phyloP scores from a whole-genome alignment of 2,113 vertebrate species.

The Chamaetylas fuelleborni region DNA sequence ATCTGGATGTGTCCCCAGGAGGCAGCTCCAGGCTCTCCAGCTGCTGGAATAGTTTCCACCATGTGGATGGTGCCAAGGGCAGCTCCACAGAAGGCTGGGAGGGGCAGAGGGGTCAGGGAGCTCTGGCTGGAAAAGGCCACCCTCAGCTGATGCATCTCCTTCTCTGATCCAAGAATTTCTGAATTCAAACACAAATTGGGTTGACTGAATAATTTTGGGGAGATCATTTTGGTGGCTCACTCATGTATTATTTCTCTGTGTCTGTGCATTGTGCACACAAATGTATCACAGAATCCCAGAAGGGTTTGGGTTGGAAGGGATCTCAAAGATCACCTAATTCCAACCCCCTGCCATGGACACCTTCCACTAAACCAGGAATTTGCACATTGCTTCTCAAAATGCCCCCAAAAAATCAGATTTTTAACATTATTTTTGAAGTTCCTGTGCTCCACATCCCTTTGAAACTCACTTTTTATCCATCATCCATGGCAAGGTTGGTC shows the following conservation, averaged over 20 bases:
- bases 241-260: fast-evolving
- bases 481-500: not conserved
- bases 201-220: not conserved
- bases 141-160: not conserved
- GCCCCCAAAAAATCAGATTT: fast-evolving
- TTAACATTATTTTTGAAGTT: not conserved
- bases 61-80: constrained; percentile 14
- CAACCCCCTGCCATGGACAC: not conserved
- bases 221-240: not conserved
- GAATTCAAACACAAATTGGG: not conserved
- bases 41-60: not conserved
- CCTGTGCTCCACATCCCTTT: not conserved
- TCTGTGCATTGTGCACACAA: fast-evolving
- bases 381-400: not conserved
- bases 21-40: not conserved
- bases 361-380: not conserved
- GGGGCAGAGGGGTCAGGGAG: too few relatives aligned
- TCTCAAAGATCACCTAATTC: not conserved
- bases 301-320: not conserved
- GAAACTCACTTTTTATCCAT: not conserved
- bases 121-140: not conserved
- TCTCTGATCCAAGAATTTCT: not conserved
- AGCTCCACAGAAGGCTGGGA: not conserved
- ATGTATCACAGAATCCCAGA: not conserved
- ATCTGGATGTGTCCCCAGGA: not conserved